Percentiles rank a stretch among this genome's conserved stretches.
Conservation (phyloP, 2,797 vertebrate genomes). For the Peromyscus eremicus region DNA sequence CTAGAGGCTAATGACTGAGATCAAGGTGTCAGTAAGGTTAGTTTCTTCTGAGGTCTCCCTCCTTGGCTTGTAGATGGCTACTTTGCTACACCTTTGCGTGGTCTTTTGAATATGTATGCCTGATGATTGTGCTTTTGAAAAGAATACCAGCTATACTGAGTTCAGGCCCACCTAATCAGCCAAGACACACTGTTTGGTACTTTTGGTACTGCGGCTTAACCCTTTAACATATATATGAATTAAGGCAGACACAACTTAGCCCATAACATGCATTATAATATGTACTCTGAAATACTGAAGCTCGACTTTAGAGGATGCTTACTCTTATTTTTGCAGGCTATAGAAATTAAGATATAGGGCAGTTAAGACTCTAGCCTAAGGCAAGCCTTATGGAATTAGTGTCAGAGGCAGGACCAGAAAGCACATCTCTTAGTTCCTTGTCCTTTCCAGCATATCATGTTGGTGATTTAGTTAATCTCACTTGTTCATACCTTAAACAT, state of each 20-base stretch:
- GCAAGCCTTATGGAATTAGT: background rate
- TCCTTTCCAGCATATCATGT: background rate
- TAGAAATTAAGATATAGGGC: background rate
- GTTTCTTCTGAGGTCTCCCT: constrained; percentile 11
- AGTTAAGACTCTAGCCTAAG: background rate
- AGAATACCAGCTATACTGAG: background rate
- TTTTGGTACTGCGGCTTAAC: background rate
- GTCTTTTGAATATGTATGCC: background rate
- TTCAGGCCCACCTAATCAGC: background rate
- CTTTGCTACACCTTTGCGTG: background rate
- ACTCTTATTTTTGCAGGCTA: background rate
- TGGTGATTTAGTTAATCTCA: background rate
- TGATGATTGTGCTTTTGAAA: background rate
- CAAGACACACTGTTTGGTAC: background rate
- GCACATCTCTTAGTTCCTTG: background rate
- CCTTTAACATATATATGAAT: background rate
- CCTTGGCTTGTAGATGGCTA: background rate
- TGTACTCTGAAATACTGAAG: constrained; percentile 32
- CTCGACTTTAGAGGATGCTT: constrained; percentile 4
- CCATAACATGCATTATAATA: background rate
- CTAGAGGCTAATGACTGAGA: constrained; percentile 24
- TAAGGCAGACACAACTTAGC: background rate
- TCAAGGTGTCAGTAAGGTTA: background rate
- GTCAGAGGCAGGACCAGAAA: background rate
- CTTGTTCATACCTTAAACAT: background rate